Evolutionary conservation across 2,888 invertebrate genomes (phyloP), one percentile per base, ranked within the genome.

Genomic region (Amblyjoppa fuscipennis): DNA sequence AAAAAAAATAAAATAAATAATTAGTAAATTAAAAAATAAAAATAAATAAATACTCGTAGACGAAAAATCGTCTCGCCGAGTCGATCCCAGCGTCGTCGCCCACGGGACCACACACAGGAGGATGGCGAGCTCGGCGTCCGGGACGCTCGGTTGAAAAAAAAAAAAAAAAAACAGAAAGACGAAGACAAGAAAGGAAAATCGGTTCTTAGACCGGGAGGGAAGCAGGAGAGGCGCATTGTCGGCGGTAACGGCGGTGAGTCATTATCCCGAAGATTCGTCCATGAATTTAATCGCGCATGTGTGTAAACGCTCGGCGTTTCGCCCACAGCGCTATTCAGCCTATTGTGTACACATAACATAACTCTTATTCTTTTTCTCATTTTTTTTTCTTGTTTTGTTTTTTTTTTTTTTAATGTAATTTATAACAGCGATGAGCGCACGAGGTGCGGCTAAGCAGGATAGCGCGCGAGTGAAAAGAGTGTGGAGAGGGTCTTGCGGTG

Each of bases 231-330:
- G 61, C 31, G 61, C 61, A 61, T 28, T 20, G 59, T 31, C 61
- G 61, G 61, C 34, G 61, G 61, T 61, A 61, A 61, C 88, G 83
- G 84, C 89, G 91, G 91, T 91, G 91, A 91, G 91, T 91, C 91
- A 91, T 89, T 90, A 89, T 89, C 87, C 86, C 74, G 87, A 86
- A 89, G 89, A 90, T 86, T 83, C 81, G 74, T 84, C 83, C 84
- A 73, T 81, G 83, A 80, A 81, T 80, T 69, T 64, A 7, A 7
- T 38, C 53, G 73, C 64, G 51, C 66, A 51, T 20, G 49, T 59
- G 31, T 66, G 31, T 68, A 64, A 53, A 66, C 49, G n/a, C 45
- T 53, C 16, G 38, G 31, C 28, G 51, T 78, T 68, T 85, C 82
- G 74, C 79, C 75, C 79, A 75, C 73, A 41, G 49, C 13, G 45